Evolutionary conservation across 2,888 invertebrate species (phyloP), one percentile per base, ranked within the genome.

Genomic region (Drosophila niveifrons): DNA sequence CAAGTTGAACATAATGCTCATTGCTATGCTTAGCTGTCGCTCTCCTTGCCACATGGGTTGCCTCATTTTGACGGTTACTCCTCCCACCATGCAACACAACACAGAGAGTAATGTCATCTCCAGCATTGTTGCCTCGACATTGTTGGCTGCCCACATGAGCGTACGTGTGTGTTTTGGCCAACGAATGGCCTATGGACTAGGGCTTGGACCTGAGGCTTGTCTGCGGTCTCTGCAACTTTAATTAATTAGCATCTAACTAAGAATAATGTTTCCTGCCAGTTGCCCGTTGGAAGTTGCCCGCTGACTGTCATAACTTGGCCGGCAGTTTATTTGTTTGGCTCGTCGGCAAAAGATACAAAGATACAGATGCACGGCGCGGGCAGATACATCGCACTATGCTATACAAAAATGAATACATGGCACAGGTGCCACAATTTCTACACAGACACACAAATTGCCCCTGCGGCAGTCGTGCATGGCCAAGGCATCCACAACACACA

Each of bases 201-300:
- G 36, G 36, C 17, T 52, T 48, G 46, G 65, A 52, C 36, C 39
- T 13, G 4, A 46, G 52, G 11, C n/a, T 53, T 3, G 11, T 41
- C 17, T 44, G 39, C 41, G 52, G 57, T 44, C 52, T 56, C 51
- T 53, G 67, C 46, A 63, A 46, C 67, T 59, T 68, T 85, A 85
- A 85, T 85, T 88, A 85, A 85, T 85, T 88, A 88, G 85, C 83
- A 85, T 85, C 88, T 77, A 88, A 85, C 88, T 77, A 88, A 85
- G 88, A 85, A 85, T 82, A 85, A 85, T 85, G 85, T 82, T 85
- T 88, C 85, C 88, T 80, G 88, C 69, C 46, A 47, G 46, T 36
- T 34, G 11, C 34, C 34, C 11, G 34, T 34, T 34, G 34, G 11
- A 10, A 11, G 36, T 23, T 23, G 73, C 23, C 23, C 23, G 68